A percentile compares a stretch with the other conserved stretches of the same genome.
Evolutionary conservation across 2,797 vertebrate species (phyloP).

Genomic region (Streptopelia turtur): DNA sequence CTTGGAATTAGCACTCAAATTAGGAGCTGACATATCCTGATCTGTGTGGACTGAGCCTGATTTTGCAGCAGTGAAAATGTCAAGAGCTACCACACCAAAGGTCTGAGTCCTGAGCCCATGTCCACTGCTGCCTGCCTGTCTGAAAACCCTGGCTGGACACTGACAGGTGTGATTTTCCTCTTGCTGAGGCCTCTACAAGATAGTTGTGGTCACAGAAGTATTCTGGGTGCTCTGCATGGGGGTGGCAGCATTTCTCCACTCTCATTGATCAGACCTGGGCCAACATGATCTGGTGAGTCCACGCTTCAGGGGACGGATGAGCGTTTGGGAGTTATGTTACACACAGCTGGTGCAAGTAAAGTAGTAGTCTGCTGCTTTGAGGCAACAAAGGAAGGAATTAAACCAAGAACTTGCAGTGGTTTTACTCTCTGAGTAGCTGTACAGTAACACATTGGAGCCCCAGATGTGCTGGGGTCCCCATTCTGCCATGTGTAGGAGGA

Average conservation of each 20-base stretch:
- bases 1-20: not conserved
- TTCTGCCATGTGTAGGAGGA: not conserved
- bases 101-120: not conserved
- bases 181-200: not conserved
- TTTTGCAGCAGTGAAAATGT: not conserved
- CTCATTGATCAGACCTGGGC: not conserved
- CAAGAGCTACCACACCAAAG: not conserved
- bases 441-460: not conserved
- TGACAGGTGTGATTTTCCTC: not conserved
- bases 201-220: not conserved
- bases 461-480: not conserved
- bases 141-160: not conserved
- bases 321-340: not conserved
- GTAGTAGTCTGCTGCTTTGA: not conserved
- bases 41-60: not conserved
- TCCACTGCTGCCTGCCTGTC: not conserved
- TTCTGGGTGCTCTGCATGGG: not conserved
- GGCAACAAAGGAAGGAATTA: not conserved
- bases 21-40: not conserved
- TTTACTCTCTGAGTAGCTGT: not conserved
- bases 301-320: not conserved
- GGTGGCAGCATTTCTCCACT: not conserved
- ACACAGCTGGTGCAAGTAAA: accelerated
- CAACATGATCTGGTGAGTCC: not conserved
- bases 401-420: not conserved